A percentile compares a stretch with the other conserved stretches of the same genome.
Conservation (phyloP, 1,140 invertebrate genomes). For the Drosophila teissieri region DNA sequence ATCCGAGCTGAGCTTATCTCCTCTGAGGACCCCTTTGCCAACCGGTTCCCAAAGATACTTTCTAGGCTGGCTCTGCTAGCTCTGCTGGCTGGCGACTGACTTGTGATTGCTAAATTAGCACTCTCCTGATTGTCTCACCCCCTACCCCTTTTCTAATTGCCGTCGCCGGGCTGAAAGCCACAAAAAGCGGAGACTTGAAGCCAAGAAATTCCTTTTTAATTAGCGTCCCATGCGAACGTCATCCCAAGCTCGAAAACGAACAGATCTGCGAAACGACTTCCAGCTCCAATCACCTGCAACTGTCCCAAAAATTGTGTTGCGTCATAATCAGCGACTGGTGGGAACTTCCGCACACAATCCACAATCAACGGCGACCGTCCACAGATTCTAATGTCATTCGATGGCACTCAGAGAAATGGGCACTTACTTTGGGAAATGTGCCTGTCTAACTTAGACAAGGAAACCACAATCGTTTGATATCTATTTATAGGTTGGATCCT, state of each 20-base stretch:
- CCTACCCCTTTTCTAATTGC: conserved; percentile 64
- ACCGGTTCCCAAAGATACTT: conserved; percentile 54
- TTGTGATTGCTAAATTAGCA: conserved; percentile 81
- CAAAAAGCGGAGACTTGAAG: conserved; percentile 20
- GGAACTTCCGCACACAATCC: conserved; percentile 67
- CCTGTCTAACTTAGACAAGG: no score
- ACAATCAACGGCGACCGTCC: conserved; percentile 27
- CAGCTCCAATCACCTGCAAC: conserved; percentile 44
- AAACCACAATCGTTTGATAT: no score
- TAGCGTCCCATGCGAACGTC: conserved; percentile 57
- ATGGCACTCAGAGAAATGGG: conserved; percentile 16
- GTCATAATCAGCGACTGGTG: conserved; percentile 75
- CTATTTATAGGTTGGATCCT: no score
- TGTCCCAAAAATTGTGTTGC: conserved; percentile 72
- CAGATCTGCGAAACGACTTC: conserved; percentile 4
- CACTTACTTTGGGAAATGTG: no score
- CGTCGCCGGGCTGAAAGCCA: conserved; percentile 39
- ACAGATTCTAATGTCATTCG: conserved; percentile 44
- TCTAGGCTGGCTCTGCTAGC: conserved; percentile 29
- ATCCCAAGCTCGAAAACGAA: conserved; percentile 21
- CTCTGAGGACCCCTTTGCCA: conserved; percentile 58
- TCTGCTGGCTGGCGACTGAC: conserved; percentile 37
- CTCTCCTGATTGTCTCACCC: conserved; percentile 67
- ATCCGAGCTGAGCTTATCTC: conserved; percentile 33
- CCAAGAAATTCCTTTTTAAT: conserved; percentile 77